Evolutionary conservation across 1,140 invertebrate genomes (phyloP), one percentile per base, ranked within the genome.

Genomic region (Drosophila punjabiensis): DNA sequence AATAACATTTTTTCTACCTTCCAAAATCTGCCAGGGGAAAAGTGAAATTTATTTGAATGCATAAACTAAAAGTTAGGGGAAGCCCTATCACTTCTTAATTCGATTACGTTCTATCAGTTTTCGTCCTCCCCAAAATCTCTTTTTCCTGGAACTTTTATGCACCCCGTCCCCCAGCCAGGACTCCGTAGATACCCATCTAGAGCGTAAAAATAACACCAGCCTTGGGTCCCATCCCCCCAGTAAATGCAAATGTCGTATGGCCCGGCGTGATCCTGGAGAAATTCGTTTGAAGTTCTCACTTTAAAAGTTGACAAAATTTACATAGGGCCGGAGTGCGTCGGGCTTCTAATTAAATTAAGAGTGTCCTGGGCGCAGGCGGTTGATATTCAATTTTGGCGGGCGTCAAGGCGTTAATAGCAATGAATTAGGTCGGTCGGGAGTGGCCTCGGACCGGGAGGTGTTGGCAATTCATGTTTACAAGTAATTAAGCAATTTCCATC

Each of bases 401-500:
- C 75, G 85, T 67, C 86, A 90, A 86, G 82, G 86, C 86, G 86
- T 89, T 89, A 89, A 89, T 82, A 80, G 86, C 86, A 70, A 74
- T 79, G 68, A 86, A 89, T 89, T 82, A 82, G 71, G 85, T 71
- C 66, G 56, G 69, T 53, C 80, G 67, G 64, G 82, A 76, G 60
- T 59, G 47, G 20, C 41, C 50, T 37, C 41, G 52, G 47, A 43
- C 62, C 30, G 43, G 30, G 55, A 89, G 86, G 86, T 86, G 86
- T 90, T 86, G 85, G 71, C 82, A 89, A 89, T 91, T 89, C 86
- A 89, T 89, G 79, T 89, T 89, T 89, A 90, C 86, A 89, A 90
- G 79, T 91, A 90, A 89, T 89, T 89, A 86, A 86, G 73, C 86
- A 89, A 90, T 86, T 89, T 90, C 74, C 56, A 65, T 79, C 52